These are phyloP conservation scores for Athene noctua DNA, from an alignment of 2,113 vertebrate genomes.

Conservation along the genomic window DNA sequence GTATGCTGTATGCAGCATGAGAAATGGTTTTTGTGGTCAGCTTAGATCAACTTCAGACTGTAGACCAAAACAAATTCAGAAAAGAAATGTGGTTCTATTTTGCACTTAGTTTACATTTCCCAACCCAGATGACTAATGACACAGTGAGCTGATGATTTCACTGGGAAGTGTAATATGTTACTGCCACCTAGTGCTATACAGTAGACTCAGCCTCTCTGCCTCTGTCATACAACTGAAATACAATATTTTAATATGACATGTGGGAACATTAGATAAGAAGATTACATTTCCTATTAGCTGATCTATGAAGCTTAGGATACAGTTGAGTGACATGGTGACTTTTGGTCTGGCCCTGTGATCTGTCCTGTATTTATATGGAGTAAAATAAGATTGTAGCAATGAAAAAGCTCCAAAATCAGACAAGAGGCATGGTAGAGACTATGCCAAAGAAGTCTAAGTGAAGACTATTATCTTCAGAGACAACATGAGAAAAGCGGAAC, in stretches of 20 bases:
- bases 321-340: neutral
- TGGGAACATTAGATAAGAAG: neutral
- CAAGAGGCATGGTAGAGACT: neutral
- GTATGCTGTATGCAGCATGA: neutral
- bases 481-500: neutral
- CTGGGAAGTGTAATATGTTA: neutral
- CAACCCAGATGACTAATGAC: neutral
- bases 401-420: neutral
- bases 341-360: neutral
- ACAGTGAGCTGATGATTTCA: neutral
- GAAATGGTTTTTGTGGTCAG: neutral
- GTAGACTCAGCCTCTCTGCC: neutral
- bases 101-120: neutral
- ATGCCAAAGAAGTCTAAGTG: neutral
- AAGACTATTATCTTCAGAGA: neutral
- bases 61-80: neutral
- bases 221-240: rapidly evolving
- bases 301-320: neutral
- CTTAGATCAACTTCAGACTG: neutral
- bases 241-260: rapidly evolving
- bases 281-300: neutral
- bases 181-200: constrained; percentile 60
- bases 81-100: neutral
- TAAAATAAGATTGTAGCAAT: neutral
- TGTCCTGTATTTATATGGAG: neutral